Evolutionary conservation across 1,140 invertebrate genomes (phyloP), one percentile per base, ranked within the genome.

Genomic region (Drosophila triauraria): DNA sequence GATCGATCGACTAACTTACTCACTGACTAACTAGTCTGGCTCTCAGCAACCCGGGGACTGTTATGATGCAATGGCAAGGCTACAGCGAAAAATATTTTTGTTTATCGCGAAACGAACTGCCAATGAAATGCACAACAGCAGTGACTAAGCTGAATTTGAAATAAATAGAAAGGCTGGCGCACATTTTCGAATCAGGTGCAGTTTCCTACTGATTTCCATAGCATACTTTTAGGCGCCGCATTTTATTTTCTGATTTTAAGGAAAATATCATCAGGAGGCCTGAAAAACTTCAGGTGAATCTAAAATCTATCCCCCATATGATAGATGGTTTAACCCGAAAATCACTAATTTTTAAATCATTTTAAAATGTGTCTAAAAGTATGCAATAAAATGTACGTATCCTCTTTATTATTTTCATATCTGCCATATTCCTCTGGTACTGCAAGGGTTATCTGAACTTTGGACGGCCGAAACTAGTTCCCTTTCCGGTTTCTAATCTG

Each of bases 61-160:
- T 62, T 72, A 61, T 80, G 62, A 67, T 80, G 78, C 78, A 75
- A 80, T 80, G 78, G 71, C 64, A 76, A 76, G 80, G 75, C 57
- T 72, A 23, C 44, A 20, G 30, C 56, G 57, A 61, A 68, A 78
- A 78, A 78, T 79, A 72, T 78, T 78, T 78, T 79, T 78, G 76
- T 79, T 78, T 78, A 79, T 78, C 65, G 65, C 43, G 20, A 50
- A 68, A 40, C 38, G 47, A 64, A 40, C 47, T 44, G 25, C 4
- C 71, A 64, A 25, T 53, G 53, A 58, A 57, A 48, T 44, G 27
- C 23, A 59, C 38, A 76, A 47, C 38, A 51, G n/a, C 50, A 17
- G 17, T 38, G 23, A 65, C n/a, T 64, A n/a, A 15, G n/a, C 32
- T 20, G 7, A 17, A 25, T 56, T 56, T 23, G 4, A n/a, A 56